Evolutionary conservation across 2,888 invertebrate genomes (phyloP), one percentile per base, ranked within the genome.

Genomic region (Apodemia duryi): DNA sequence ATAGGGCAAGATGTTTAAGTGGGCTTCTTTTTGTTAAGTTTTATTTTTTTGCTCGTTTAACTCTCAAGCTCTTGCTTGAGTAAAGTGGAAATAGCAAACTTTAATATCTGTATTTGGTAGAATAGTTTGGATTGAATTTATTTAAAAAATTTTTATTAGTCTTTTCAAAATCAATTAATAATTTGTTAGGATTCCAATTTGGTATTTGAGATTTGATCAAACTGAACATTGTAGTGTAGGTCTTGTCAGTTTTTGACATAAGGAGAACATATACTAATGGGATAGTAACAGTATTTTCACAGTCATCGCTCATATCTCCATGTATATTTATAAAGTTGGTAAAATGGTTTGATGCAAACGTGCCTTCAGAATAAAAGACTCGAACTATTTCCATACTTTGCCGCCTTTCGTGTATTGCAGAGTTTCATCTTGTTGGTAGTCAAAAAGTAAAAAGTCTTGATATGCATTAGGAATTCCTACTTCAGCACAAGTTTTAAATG

Each of bases 341-440:
- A 49, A 49, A n/a, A 49, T 49, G 49, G 49, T 49, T 49, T 49
- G 6, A 49, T 49, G n/a, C 51, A n/a, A n/a, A 51, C n/a, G 51
- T 51, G 51, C 51, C 51, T n/a, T n/a, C 51, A 51, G 51, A n/a
- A 51, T 51, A 51, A 51, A 51, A 51, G n/a, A 51, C 51, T 51
- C 51, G n/a, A n/a, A 51, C 41, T 41, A 10, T 41, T 41, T 9
- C 7, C 41, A 41, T n/a, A 21, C 21, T 51, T 51, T 51, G 51
- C 51, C 51, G 51, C 51, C 51, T n/a, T 51, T 51, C 6, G 3
- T 51, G 51, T 51, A n/a, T 51, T n/a, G 13, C 51, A 51, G 51
- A 51, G 51, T 51, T 51, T n/a, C 51, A 51, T 51, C 51, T n/a
- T 51, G 51, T 51, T 51, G 51, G 51, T 51, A 51, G 51, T 51